These are phyloP conservation scores for Zophobas morio DNA, from an alignment of 1,140 invertebrate species.

Conservation along the genomic window DNA sequence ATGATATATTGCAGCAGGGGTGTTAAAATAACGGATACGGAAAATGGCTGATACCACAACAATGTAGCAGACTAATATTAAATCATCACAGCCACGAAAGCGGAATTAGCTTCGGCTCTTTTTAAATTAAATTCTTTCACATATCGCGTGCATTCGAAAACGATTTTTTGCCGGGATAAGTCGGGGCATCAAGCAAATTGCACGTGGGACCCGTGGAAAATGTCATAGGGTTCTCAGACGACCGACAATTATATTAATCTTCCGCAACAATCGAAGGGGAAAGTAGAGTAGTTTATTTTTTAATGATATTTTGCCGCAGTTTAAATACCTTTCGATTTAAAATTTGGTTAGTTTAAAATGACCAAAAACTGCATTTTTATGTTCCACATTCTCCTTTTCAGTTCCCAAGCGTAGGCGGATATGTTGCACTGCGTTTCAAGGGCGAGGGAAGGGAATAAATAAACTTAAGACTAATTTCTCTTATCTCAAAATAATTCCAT, in stretches of 20 bases:
- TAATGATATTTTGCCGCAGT: neutral
- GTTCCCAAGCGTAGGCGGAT: too few species aligned
- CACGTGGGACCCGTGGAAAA: conserved; percentile 17
- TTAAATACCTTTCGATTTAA: too few species aligned
- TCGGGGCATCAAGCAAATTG: conserved; percentile 17
- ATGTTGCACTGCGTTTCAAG: too few species aligned
- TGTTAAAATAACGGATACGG: conserved; percentile 45
- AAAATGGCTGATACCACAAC: conserved; percentile 45
- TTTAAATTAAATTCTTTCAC: conserved; percentile 41
- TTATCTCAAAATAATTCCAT: too few species aligned
- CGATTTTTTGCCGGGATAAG: conserved; percentile 3
- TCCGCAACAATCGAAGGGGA: neutral
- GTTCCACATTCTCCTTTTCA: too few species aligned
- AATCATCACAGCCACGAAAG: conserved; percentile 36
- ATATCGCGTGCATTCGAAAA: conserved; percentile 18
- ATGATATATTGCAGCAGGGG: conserved; percentile 42
- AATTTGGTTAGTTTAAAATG: too few species aligned
- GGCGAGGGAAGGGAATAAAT: too few species aligned
- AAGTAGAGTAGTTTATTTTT: neutral
- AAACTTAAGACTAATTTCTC: too few species aligned
- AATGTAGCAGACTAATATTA: conserved; percentile 42
- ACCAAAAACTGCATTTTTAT: too few species aligned
- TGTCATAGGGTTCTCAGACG: conserved; percentile 13
- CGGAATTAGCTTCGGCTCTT: conserved; percentile 36
- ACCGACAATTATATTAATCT: neutral